Conservation (phyloP, 2,797 vertebrate species). For the Chaenodraco wilsoni region DNA sequence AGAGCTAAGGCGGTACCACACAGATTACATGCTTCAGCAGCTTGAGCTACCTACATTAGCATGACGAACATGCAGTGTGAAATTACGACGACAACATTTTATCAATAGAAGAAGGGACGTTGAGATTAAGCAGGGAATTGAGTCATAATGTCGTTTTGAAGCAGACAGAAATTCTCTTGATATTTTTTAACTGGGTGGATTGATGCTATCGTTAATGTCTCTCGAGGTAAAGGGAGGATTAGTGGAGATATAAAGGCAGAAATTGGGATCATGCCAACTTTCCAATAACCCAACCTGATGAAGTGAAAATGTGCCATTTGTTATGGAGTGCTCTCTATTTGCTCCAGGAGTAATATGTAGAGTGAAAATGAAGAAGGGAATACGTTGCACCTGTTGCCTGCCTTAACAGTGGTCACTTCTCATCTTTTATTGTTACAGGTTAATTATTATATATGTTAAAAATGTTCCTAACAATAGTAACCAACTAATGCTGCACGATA, state of each 20-base stretch:
- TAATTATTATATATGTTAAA: too few species aligned
- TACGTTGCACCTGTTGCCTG: not conserved
- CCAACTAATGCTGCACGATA: not conserved
- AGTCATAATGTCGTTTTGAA: not conserved
- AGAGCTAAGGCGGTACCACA: slow-evolving; percentile 18
- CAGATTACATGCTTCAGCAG: slow-evolving; percentile 46
- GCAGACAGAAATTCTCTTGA: not conserved
- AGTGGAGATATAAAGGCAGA: not conserved
- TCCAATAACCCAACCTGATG: not conserved
- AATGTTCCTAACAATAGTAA: not conserved
- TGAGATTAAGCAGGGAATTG: slow-evolving; percentile 15
- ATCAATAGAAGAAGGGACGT: slow-evolving; percentile 13
- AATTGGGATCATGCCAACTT: not conserved
- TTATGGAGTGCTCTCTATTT: not conserved
- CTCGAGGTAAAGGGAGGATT: slow-evolving; percentile 13
- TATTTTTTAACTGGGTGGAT: slow-evolving; percentile 21
- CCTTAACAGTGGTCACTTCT: not conserved
- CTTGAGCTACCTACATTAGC: slow-evolving; percentile 27
- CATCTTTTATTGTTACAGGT: not conserved
- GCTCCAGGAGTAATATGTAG: not conserved
- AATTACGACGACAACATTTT: slow-evolving; percentile 3
- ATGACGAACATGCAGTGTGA: not conserved
- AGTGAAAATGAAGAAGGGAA: not conserved
- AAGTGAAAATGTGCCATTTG: slow-evolving; percentile 4
- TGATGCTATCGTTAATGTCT: slow-evolving; percentile 22